Percentiles rank a stretch among this genome's conserved stretches.
Conservation (phyloP, 2,113 vertebrate species). For the Geococcyx californianus region DNA sequence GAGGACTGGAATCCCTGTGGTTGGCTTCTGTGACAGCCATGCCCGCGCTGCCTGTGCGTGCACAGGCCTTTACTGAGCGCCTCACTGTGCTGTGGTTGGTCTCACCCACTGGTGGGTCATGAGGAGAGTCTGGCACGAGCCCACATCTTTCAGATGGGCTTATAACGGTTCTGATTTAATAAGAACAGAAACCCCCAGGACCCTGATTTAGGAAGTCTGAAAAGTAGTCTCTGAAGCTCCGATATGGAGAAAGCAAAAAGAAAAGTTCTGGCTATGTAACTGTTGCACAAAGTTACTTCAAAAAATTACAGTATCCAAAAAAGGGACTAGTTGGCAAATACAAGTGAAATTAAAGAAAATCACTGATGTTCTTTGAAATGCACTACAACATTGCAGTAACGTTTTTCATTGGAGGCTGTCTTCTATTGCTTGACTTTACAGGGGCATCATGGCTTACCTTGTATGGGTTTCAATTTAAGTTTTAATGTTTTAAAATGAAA, state of each 20-base stretch:
- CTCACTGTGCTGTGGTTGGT: accelerated
- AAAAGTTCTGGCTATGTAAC: neutral
- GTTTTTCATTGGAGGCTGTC: neutral
- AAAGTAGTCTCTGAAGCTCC: neutral
- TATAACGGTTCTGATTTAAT: neutral
- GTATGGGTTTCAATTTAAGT: neutral
- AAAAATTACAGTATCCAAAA: neutral
- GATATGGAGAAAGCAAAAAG: neutral
- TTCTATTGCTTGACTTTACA: neutral
- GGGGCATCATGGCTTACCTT: neutral
- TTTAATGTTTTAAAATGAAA: neutral
- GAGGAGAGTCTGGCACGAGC: neutral
- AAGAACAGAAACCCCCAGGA: neutral
- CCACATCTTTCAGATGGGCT: neutral
- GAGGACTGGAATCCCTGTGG: neutral
- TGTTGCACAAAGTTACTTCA: neutral
- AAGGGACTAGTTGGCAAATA: neutral
- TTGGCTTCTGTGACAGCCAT: neutral
- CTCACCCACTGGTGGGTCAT: neutral
- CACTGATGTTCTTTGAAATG: neutral
- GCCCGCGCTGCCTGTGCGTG: neutral
- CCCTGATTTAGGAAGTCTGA: neutral
- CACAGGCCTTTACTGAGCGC: neutral
- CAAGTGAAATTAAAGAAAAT: neutral
- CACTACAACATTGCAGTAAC: accelerated